These are phyloP conservation scores for Eupeodes latifasciatus DNA, from an alignment of 2,888 invertebrate species.

Conservation along the genomic window DNA sequence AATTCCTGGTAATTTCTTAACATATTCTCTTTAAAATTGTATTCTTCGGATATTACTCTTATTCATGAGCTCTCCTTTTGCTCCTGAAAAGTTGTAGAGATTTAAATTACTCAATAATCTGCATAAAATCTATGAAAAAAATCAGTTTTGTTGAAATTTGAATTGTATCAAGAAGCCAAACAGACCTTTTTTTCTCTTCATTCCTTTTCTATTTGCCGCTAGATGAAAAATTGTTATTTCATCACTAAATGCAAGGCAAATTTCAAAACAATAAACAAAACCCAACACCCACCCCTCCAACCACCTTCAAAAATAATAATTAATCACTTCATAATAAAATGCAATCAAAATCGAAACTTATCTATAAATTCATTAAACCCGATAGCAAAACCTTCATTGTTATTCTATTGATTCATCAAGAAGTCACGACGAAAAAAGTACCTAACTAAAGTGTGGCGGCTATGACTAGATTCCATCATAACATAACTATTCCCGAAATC, in stretches of 20 bases:
- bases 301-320: too few relatives aligned
- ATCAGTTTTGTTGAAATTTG: too few relatives aligned
- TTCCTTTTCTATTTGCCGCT: not conserved
- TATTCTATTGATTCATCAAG: not conserved
- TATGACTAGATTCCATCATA: constrained; percentile 41
- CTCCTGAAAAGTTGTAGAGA: too few relatives aligned
- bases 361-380: constrained; percentile 16
- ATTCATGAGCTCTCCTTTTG: too few relatives aligned
- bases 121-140: too few relatives aligned
- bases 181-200: not conserved
- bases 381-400: not conserved
- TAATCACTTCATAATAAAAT: constrained; percentile 9
- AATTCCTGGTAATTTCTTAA: too few relatives aligned
- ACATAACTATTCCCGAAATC: constrained; percentile 45
- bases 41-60: too few relatives aligned
- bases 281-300: not conserved
- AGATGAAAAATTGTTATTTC: constrained; percentile 31
- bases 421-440: not conserved
- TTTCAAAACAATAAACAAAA: constrained; percentile 32
- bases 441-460: not conserved
- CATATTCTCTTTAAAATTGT: too few relatives aligned
- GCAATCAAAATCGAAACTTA: not conserved
- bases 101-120: too few relatives aligned
- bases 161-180: too few relatives aligned
- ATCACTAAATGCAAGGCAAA: constrained; percentile 21